Base-by-base conservation (phyloP, 2,113 vertebrate genomes). In the Ellobius talpinus region DNA sequence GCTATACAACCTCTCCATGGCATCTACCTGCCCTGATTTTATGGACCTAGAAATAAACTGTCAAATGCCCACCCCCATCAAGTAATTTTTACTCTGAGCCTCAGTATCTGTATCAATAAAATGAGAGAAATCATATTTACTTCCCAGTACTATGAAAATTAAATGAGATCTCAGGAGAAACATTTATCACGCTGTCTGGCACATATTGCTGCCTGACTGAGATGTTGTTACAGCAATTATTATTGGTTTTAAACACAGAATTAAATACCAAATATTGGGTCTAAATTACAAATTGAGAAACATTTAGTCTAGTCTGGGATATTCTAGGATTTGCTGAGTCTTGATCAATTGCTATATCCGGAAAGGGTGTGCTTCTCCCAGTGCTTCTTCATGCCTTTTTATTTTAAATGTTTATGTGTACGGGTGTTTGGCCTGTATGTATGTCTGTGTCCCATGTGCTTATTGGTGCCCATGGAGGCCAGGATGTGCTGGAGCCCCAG, bases 231-330 rank as follows among this genome's bases (percentile, higher is more conserved):
- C 76, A 42, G 58, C 33, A 14, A 39, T 68, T 93, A n/a, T 72
- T 78, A 36, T 14, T 92, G 73, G 39, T 45, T 92, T 95, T 85
- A 88, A 63, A 90, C 47, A 86, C 76, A 92, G 31, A 26, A 84
- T 19, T 23, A 84, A 87, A 87, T 65, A 76, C 12, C 12, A 96
- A 87, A 85, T 87, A 82, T 26, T 81, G 29, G 13, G 63, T 90
- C 50, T 90, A 26, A 88, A 73, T 39, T 81, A 61, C 14, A 76
- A 23, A 65, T 2, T 50, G 36, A 93, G 52, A 78, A 33, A 88
- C 92, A 90, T 77, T 77, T 89, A 90, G 19, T 39, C 21, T 72
- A 33, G 23, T 74, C 39, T 90, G 58, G 50, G 70, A 90, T 93
- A 82, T 52, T 89, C 47, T 72, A 94, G 12, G 82, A 87, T 74